These are phyloP conservation scores for Neodon shergylaensis DNA, from an alignment of 2,113 vertebrate species.

Conservation along the genomic window DNA sequence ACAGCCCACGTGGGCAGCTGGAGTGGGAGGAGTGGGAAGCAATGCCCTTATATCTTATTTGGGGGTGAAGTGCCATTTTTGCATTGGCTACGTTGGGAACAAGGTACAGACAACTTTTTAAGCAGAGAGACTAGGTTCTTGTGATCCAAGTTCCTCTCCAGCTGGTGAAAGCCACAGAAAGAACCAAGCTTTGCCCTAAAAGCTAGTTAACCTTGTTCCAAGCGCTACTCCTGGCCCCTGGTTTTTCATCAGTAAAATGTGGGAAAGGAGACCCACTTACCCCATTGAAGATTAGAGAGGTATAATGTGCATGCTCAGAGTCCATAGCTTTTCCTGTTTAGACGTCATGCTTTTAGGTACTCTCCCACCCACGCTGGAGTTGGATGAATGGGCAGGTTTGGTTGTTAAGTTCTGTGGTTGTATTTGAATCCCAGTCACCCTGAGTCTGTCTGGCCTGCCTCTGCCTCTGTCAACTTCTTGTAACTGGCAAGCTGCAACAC, in stretches of 20 bases:
- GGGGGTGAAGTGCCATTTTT: neutral
- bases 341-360: neutral
- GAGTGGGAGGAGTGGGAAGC: neutral
- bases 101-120: neutral
- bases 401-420: neutral
- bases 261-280: neutral
- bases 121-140: neutral
- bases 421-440: neutral
- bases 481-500: neutral
- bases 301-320: neutral
- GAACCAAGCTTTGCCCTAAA: neutral
- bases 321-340: slow-evolving; percentile 15
- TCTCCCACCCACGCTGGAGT: neutral
- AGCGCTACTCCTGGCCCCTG: neutral
- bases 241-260: neutral
- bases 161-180: neutral
- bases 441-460: neutral
- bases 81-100: neutral
- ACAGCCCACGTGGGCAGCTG: neutral
- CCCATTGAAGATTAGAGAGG: neutral
- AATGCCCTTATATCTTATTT: neutral
- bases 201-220: neutral
- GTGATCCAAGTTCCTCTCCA: neutral
- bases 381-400: neutral
- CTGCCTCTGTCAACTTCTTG: neutral